phyloP scores from a whole-genome alignment of 2,113 vertebrate genomes.

The Triplophysa siluroides region DNA sequence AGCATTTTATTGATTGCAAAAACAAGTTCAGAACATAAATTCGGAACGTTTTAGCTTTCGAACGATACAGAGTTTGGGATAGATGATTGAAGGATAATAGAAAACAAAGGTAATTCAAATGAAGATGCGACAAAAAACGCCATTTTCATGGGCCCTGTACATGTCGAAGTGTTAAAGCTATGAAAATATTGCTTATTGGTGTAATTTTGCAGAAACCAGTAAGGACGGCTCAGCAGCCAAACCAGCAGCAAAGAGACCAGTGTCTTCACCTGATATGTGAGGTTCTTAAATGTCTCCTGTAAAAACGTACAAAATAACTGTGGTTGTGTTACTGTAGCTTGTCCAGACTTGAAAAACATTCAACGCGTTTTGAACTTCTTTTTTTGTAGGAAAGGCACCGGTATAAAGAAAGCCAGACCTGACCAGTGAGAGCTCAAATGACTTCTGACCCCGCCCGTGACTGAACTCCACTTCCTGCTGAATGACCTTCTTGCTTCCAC shows the following conservation, averaged over 20 bases:
- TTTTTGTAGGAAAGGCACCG: constrained; percentile 75
- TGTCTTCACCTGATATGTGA: constrained; percentile 79
- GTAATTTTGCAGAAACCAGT: constrained; percentile 71
- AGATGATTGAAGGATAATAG: background rate
- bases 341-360: no score
- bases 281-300: constrained; percentile 39
- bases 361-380: no score
- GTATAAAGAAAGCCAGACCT: constrained; percentile 83
- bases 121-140: no score
- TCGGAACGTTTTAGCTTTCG: no score
- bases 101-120: no score
- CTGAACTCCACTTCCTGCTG: constrained; percentile 53
- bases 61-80: background rate
- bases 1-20: no score
- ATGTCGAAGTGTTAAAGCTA: no score
- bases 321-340: no score
- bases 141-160: no score
- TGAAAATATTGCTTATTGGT: background rate
- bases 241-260: constrained; percentile 76
- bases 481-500: constrained; percentile 41
- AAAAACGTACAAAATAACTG: no score
- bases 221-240: constrained; percentile 79
- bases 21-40: no score
- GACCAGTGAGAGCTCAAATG: constrained; percentile 74
- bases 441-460: constrained; percentile 34